Percentiles rank a stretch among this genome's conserved stretches.
Conservation (phyloP, 1,140 invertebrate species). For the Lasaia peninsularis region DNA sequence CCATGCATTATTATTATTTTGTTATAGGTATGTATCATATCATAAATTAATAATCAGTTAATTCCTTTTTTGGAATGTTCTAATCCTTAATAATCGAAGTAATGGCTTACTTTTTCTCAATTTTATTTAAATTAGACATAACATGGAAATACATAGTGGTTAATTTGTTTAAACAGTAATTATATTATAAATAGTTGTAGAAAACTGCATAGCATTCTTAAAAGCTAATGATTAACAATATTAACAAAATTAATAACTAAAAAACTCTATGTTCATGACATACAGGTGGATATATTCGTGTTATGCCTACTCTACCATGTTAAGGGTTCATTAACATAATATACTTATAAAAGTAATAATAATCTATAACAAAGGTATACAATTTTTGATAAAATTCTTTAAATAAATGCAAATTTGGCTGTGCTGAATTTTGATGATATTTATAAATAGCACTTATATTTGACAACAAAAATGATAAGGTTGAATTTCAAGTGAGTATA, state of each 20-base stretch:
- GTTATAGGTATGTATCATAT: not conserved
- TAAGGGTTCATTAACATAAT: too few relatives aligned
- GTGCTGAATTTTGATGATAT: too few relatives aligned
- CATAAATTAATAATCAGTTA: not conserved
- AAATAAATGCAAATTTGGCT: too few relatives aligned
- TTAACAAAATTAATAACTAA: conserved; percentile 6
- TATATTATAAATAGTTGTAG: not conserved
- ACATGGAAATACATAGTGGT: not conserved
- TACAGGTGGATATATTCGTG: conserved; percentile 1
- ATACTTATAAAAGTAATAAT: too few relatives aligned
- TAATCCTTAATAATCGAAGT: not conserved
- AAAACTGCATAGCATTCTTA: not conserved
- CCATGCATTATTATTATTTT: not conserved
- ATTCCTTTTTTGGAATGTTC: conserved; percentile 4
- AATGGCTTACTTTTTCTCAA: not conserved
- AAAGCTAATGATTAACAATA: not conserved
- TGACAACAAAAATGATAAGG: too few relatives aligned
- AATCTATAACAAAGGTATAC: too few relatives aligned
- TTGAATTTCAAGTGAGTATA: too few relatives aligned
- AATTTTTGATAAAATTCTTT: too few relatives aligned
- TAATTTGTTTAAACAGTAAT: conserved; percentile 4
- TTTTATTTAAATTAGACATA: not conserved
- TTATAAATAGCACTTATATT: too few relatives aligned
- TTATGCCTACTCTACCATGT: not conserved
- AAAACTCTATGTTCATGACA: not conserved